phyloP scores from a whole-genome alignment of 1,140 invertebrate genomes.

The Brachionus calyciflorus region DNA sequence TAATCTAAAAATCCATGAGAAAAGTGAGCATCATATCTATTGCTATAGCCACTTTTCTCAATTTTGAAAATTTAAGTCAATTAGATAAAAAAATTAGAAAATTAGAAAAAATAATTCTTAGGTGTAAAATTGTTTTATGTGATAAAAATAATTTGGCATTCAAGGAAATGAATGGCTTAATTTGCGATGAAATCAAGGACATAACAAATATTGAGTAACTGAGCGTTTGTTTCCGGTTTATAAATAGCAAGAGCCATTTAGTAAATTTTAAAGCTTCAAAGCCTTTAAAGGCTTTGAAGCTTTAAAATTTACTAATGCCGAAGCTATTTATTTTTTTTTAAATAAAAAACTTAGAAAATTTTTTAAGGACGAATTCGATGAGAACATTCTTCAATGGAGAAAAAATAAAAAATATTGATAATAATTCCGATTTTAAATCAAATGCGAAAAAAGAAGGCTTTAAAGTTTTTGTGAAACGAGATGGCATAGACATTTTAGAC shows the following conservation, averaged over 20 bases:
- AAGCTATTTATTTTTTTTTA: neutral
- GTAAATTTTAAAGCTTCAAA: neutral
- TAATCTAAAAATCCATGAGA: neutral
- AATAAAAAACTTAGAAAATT: too few relatives aligned
- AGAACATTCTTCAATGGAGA: neutral
- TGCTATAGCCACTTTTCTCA: neutral
- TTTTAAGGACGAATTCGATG: neutral
- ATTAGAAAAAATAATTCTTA: neutral
- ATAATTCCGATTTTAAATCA: neutral
- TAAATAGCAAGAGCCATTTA: neutral
- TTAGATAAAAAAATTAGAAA: neutral
- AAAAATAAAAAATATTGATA: neutral
- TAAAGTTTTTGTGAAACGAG: too few relatives aligned
- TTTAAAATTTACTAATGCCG: conserved; percentile 6
- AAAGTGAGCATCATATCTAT: neutral
- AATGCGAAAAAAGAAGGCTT: too few relatives aligned
- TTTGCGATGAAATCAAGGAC: neutral
- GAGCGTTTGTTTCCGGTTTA: neutral
- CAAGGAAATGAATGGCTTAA: neutral
- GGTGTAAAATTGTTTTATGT: neutral
- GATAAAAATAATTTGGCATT: conserved; percentile 1
- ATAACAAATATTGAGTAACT: neutral
- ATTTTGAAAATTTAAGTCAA: neutral
- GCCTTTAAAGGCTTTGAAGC: too few relatives aligned
- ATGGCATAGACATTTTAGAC: too few relatives aligned